Conservation (phyloP, 2,113 vertebrate species). For the Pseudorasbora parva region DNA sequence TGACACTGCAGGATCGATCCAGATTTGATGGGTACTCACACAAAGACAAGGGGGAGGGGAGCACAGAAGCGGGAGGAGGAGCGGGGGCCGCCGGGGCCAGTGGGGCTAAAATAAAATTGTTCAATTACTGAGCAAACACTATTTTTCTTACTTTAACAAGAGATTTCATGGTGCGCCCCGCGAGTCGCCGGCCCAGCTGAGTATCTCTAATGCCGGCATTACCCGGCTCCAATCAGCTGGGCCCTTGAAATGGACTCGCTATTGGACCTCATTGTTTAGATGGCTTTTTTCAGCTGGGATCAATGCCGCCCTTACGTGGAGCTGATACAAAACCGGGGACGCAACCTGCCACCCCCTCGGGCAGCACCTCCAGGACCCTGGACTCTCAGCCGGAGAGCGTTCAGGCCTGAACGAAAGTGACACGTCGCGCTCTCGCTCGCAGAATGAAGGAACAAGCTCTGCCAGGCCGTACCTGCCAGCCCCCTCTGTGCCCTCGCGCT, state of each 20-base stretch:
- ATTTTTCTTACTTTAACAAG: slow-evolving; percentile 99
- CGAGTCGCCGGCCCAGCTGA: slow-evolving; percentile 95
- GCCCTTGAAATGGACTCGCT: slow-evolving; percentile 91
- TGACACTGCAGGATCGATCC: slow-evolving; percentile 94
- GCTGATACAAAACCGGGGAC: slow-evolving; percentile 86
- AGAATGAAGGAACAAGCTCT: background rate
- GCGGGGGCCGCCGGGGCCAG: slow-evolving; percentile 58
- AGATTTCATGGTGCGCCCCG: slow-evolving; percentile 97
- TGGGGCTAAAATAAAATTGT: slow-evolving; percentile 90
- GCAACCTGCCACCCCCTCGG: slow-evolving; percentile 81
- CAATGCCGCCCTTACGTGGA: slow-evolving; percentile 92
- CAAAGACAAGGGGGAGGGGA: slow-evolving; percentile 75
- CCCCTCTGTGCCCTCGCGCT: background rate
- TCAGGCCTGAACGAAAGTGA: slow-evolving; percentile 64
- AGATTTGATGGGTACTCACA: slow-evolving; percentile 96
- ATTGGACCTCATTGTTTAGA: slow-evolving; percentile 98
- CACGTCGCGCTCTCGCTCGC: slow-evolving; percentile 58
- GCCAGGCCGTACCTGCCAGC: slow-evolving; percentile 13
- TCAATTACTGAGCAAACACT: slow-evolving; percentile 98
- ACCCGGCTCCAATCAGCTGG: slow-evolving; percentile 86
- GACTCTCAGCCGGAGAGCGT: slow-evolving; percentile 68
- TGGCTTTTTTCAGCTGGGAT: slow-evolving; percentile 94
- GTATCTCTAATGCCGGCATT: slow-evolving; percentile 93
- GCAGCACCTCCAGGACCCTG: slow-evolving; percentile 70
- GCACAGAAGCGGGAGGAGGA: slow-evolving; percentile 53